Evolutionary conservation across 2,113 vertebrate species (phyloP).

Genomic region (Clupea harengus): DNA sequence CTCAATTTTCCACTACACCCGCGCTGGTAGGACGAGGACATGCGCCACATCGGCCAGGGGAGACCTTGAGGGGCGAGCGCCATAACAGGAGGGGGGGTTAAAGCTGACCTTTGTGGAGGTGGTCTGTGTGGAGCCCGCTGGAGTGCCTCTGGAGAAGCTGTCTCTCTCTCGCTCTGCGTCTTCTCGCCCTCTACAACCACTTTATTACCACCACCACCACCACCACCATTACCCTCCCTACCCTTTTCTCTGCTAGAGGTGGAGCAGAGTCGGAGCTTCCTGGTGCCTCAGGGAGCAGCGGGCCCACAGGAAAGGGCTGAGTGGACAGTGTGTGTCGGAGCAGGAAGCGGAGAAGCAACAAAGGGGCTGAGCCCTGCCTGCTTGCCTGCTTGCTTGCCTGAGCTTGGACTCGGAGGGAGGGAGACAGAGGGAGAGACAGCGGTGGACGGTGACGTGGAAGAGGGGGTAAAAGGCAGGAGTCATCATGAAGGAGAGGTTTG

Average conservation of each 20-base stretch:
- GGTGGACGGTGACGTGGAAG: not conserved
- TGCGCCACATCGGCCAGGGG: not conserved
- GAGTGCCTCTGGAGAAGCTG: too few species aligned
- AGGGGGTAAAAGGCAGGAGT: not conserved
- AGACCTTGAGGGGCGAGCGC: not conserved
- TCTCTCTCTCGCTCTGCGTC: not conserved
- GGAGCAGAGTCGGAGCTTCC: slow-evolving; percentile 7
- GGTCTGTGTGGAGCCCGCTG: too few species aligned
- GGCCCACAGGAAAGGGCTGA: slow-evolving; percentile 67
- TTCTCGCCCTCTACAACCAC: not conserved
- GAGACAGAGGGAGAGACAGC: not conserved
- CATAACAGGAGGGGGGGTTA: not conserved
- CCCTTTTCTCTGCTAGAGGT: not conserved
- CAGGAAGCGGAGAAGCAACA: slow-evolving; percentile 66
- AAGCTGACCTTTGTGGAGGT: not conserved
- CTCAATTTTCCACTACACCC: slow-evolving; percentile 43
- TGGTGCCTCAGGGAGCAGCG: slow-evolving; percentile 40
- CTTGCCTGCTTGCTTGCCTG: not conserved
- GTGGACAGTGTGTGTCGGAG: slow-evolving; percentile 52
- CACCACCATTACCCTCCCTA: not conserved
- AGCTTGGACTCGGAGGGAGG: not conserved
- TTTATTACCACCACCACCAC: not conserved
- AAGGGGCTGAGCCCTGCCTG: slow-evolving; percentile 6
- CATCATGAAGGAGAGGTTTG: not conserved
- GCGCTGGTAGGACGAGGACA: slow-evolving; percentile 39